phyloP scores from a whole-genome alignment of 2,113 vertebrate species.

The Passer montanus region DNA sequence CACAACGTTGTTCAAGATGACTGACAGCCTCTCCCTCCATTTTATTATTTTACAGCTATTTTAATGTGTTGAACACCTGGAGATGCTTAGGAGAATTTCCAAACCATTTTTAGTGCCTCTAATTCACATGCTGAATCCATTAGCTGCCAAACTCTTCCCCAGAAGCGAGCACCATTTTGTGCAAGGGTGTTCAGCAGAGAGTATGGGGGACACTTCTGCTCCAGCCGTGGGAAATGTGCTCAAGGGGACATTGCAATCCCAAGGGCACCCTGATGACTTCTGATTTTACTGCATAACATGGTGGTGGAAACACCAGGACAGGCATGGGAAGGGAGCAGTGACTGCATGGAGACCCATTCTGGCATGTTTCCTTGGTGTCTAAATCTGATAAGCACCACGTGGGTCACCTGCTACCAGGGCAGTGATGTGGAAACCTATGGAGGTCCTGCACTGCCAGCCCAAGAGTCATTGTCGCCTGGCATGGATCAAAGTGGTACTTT shows the following conservation, averaged over 20 bases:
- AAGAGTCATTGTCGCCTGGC: neutral
- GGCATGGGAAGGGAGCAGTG: neutral
- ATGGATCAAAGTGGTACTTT: neutral
- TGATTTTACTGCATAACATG: neutral
- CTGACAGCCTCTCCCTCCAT: slow-evolving; percentile 24
- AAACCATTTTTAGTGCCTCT: neutral
- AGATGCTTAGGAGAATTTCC: slow-evolving; percentile 20
- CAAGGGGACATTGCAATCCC: neutral
- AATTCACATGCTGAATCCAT: neutral
- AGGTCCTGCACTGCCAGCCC: neutral
- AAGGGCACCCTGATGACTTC: neutral
- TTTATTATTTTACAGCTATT: slow-evolving; percentile 42
- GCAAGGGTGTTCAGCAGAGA: neutral
- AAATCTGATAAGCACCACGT: accelerated
- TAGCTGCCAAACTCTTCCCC: neutral
- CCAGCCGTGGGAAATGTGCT: accelerated
- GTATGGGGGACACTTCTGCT: neutral
- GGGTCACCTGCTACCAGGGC: neutral
- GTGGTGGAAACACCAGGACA: neutral
- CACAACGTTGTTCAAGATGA: slow-evolving; percentile 30
- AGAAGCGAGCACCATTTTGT: neutral
- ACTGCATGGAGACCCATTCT: neutral
- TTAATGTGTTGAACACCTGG: neutral
- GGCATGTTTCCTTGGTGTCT: neutral
- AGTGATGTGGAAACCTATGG: neutral